These are phyloP conservation scores for Willowsia nigromaculata DNA, from an alignment of 2,888 invertebrate genomes.

Conservation along the genomic window DNA sequence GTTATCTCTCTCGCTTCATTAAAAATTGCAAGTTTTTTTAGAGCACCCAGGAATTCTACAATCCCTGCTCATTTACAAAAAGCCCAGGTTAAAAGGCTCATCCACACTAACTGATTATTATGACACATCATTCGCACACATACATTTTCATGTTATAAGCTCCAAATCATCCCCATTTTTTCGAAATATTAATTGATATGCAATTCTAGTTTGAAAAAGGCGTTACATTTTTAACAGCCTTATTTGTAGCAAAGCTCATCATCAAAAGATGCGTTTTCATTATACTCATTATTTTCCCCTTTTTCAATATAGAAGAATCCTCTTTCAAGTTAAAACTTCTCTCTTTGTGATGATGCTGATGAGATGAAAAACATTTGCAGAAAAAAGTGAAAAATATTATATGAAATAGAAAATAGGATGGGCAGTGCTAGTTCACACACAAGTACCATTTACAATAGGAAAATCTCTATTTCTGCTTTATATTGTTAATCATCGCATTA, in stretches of 20 bases:
- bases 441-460: not conserved
- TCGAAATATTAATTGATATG: constrained; percentile 4
- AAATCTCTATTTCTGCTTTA: not conserved
- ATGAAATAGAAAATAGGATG: constrained; percentile 56
- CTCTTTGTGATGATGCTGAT: not conserved
- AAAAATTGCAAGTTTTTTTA: too few relatives aligned
- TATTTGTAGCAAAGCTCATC: not conserved
- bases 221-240: constrained; percentile 2
- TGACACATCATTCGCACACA: too few relatives aligned
- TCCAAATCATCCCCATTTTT: not conserved
- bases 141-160: too few relatives aligned
- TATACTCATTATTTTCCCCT: not conserved
- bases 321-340: not conserved
- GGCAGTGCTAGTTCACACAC: constrained; percentile 31
- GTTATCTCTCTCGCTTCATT: not conserved
- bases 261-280: not conserved
- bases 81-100: too few relatives aligned
- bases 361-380: constrained; percentile 9
- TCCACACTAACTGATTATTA: too few relatives aligned
- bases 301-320: not conserved
- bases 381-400: constrained; percentile 11
- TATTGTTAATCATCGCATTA: not conserved
- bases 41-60: too few relatives aligned
- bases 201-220: not conserved
- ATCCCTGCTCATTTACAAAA: too few relatives aligned